Evolutionary conservation across 2,797 vertebrate genomes (phyloP).

Genomic region (Molossus alvarezi): DNA sequence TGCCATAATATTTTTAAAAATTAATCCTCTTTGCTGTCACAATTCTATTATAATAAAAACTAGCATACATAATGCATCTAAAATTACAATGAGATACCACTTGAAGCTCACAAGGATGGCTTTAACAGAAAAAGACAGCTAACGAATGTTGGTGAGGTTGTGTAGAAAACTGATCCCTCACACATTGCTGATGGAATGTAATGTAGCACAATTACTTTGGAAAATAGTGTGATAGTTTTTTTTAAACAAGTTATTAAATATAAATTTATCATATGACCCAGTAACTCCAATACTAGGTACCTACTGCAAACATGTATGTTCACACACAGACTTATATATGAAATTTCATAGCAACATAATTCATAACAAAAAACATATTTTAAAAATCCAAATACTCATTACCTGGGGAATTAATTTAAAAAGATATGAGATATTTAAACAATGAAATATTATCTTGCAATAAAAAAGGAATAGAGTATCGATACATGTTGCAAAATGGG

Average conservation of each 20-base stretch:
- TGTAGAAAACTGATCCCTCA: background rate
- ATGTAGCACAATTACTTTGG: background rate
- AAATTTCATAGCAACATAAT: background rate
- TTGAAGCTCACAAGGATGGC: background rate
- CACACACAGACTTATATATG: background rate
- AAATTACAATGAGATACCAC: background rate
- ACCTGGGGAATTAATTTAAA: background rate
- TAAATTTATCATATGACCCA: background rate
- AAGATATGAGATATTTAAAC: background rate
- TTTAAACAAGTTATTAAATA: background rate
- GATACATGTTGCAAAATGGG: too few species aligned
- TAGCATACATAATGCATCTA: background rate
- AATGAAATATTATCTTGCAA: background rate
- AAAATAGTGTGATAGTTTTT: background rate
- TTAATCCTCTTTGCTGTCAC: background rate
- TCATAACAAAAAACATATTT: background rate
- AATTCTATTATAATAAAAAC: background rate
- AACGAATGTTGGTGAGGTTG: background rate
- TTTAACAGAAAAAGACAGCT: background rate
- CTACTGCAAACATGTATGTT: background rate
- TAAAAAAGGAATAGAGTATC: background rate
- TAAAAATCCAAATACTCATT: background rate
- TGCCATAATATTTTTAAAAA: background rate
- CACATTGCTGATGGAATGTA: background rate
- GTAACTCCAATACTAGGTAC: background rate